Conservation (phyloP, 2,888 invertebrate species). For the Chorisops tibialis region DNA sequence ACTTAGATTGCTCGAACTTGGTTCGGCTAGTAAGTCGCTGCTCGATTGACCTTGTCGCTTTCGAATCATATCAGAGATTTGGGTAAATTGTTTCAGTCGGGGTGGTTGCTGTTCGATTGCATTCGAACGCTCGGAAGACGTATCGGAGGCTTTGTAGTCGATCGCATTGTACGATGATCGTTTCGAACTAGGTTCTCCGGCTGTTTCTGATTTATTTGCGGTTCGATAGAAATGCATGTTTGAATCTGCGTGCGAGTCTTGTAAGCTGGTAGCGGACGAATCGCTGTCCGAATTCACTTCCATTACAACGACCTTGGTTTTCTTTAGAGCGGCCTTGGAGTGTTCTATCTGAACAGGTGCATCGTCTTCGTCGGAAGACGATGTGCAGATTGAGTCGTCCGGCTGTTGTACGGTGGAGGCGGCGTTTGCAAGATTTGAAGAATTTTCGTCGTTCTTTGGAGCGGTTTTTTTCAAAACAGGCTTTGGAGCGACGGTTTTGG, state of each 20-base stretch:
- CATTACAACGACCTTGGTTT: conserved; percentile 33
- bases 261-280: conserved; percentile 30
- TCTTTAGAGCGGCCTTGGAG: neutral
- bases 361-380: neutral
- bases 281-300: conserved; percentile 40
- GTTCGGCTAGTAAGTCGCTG: neutral
- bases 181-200: neutral
- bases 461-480: conserved; percentile 1
- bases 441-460: conserved; percentile 19
- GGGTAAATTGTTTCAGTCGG: conserved; percentile 40
- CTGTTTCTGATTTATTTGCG: neutral
- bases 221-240: conserved; percentile 36
- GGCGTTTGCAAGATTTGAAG: conserved; percentile 3
- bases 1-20: neutral
- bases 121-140: neutral
- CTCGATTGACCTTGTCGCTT: conserved; percentile 10
- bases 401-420: neutral
- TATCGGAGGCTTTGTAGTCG: conserved; percentile 5
- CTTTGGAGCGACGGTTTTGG: neutral
- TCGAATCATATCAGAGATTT: conserved; percentile 43
- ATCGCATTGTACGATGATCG: neutral
- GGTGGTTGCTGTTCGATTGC: neutral
- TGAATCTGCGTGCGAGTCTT: conserved; percentile 34
- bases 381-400: neutral
- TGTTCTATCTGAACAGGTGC: neutral